Percentiles rank a stretch among this genome's conserved stretches.
Conservation (phyloP, 2,888 invertebrate genomes). For the Deroplatys truncata region DNA sequence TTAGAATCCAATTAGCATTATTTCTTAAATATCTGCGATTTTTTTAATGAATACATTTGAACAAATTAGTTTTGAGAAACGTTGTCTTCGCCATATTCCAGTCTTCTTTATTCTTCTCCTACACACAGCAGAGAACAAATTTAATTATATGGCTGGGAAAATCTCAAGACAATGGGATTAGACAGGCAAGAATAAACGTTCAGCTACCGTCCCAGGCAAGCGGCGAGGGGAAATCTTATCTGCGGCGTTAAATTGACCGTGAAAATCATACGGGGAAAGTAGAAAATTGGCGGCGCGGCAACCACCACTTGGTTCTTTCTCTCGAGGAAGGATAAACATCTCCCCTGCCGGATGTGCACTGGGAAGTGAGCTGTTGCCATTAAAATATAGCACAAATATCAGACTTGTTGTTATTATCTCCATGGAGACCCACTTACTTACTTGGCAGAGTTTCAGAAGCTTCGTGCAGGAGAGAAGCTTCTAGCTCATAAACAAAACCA, state of each 20-base stretch:
- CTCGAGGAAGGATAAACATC: not conserved
- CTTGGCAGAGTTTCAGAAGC: not conserved
- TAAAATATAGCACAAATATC: not conserved
- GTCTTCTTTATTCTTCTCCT: not conserved
- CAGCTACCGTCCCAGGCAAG: not conserved
- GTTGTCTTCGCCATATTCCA: not conserved
- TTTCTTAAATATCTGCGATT: too few species aligned
- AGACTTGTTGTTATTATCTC: not conserved
- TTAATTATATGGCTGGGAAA: not conserved
- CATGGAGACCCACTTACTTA: not conserved
- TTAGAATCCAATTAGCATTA: too few species aligned
- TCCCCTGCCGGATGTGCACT: not conserved
- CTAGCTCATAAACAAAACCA: not conserved
- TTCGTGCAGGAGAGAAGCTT: not conserved
- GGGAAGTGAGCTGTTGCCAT: not conserved
- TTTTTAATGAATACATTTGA: not conserved
- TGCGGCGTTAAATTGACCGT: slow-evolving; percentile 18
- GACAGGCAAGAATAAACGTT: not conserved
- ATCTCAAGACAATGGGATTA: not conserved
- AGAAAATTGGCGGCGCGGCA: slow-evolving; percentile 14
- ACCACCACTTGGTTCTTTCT: not conserved
- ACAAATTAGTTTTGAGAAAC: not conserved
- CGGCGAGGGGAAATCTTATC: slow-evolving; percentile 12
- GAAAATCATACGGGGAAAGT: slow-evolving; percentile 20
- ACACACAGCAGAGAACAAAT: not conserved